Evolutionary conservation across 2,797 vertebrate genomes (phyloP).

Genomic region (Eleutherodactylus coqui): DNA sequence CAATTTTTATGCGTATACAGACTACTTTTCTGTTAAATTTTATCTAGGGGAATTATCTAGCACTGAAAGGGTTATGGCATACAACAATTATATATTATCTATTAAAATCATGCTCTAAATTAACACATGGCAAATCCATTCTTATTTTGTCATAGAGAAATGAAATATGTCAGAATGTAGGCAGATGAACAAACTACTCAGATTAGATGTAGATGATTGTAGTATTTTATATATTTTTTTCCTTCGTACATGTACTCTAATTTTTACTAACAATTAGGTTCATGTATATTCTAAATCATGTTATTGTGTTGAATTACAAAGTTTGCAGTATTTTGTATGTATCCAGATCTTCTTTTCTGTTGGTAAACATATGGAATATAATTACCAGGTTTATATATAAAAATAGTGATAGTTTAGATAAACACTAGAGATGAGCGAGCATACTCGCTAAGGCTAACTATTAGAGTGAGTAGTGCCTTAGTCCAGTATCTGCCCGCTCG

Average conservation of each 20-base stretch:
- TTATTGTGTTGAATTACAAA: background rate
- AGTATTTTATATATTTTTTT: background rate
- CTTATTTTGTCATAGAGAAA: conserved; percentile 2
- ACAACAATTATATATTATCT: conserved; percentile 13
- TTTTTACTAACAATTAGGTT: background rate
- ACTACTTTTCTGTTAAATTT: conserved; percentile 17
- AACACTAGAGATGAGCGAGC: no score
- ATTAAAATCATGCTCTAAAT: conserved; percentile 19
- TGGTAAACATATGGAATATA: background rate
- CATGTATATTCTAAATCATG: background rate
- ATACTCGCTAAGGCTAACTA: no score
- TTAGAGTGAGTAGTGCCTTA: no score
- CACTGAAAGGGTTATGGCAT: conserved; percentile 48
- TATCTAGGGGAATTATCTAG: conserved; percentile 43
- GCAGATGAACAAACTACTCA: background rate
- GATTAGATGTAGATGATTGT: background rate
- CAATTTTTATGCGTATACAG: conserved; percentile 19
- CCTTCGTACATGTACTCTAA: background rate
- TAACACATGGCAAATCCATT: conserved; percentile 50
- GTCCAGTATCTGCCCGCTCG: no score
- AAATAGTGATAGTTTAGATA: background rate
- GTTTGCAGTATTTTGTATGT: background rate
- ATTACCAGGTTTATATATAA: background rate
- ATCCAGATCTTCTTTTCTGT: background rate
- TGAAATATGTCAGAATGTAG: conserved; percentile 28